phyloP scores from a whole-genome alignment of 2,113 vertebrate species.

The Sterrhoptilus dennistouni region DNA sequence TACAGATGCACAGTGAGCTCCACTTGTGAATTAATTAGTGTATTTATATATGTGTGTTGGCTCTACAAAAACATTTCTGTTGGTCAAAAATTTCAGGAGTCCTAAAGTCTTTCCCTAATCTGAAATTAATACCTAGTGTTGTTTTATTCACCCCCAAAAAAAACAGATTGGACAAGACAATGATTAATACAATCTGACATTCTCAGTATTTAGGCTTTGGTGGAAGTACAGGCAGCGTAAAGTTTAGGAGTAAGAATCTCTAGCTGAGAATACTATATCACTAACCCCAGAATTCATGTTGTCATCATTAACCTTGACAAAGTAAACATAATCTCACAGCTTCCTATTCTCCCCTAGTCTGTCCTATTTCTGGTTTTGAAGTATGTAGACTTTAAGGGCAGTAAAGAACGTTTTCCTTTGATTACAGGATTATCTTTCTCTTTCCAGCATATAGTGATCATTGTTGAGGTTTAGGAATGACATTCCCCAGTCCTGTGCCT shows the following conservation, averaged over 20 bases:
- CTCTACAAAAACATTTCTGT: neutral
- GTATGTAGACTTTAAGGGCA: neutral
- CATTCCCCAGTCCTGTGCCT: neutral
- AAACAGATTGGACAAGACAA: neutral
- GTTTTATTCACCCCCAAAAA: neutral
- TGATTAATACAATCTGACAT: neutral
- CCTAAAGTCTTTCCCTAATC: neutral
- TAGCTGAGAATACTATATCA: neutral
- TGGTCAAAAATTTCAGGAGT: neutral
- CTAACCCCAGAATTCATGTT: neutral
- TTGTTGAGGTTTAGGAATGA: neutral
- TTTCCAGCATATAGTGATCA: neutral
- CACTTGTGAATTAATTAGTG: slow-evolving; percentile 3
- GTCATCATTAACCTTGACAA: neutral
- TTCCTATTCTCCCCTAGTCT: neutral
- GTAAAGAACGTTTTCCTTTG: neutral
- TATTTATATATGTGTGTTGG: neutral
- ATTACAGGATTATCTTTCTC: neutral
- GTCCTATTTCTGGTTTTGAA: neutral
- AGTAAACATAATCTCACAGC: neutral
- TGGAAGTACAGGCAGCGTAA: neutral
- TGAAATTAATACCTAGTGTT: neutral
- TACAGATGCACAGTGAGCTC: neutral
- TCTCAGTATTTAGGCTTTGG: neutral
- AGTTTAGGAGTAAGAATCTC: neutral